These are phyloP conservation scores for Calliphora vomitoria DNA, from an alignment of 2,888 invertebrate species.

Conservation along the genomic window DNA sequence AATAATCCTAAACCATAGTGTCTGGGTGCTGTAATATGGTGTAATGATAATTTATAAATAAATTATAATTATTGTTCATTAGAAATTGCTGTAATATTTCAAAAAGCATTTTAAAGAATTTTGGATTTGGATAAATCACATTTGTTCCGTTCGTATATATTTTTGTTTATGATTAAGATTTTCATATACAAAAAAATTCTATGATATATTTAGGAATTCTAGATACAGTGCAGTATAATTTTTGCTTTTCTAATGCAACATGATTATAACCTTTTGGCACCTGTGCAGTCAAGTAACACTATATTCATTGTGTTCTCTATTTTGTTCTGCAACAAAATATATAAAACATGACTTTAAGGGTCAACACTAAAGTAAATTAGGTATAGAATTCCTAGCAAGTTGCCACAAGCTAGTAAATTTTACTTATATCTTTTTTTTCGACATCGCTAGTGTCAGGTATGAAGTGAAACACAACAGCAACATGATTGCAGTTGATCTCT, in stretches of 20 bases:
- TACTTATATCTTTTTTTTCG: not conserved
- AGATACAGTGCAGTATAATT: too few species aligned
- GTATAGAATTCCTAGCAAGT: not conserved
- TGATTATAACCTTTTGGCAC: constrained; percentile 6
- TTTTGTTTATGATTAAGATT: too few species aligned
- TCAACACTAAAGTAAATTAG: not conserved
- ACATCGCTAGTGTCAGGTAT: not conserved
- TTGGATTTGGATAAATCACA: too few species aligned
- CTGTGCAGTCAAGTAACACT: not conserved
- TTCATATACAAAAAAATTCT: too few species aligned
- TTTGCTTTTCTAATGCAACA: not conserved
- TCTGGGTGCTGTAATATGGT: too few species aligned
- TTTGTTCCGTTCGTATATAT: too few species aligned
- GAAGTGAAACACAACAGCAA: not conserved
- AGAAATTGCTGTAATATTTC: too few species aligned
- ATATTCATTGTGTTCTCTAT: not conserved
- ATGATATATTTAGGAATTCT: too few species aligned
- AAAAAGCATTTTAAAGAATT: too few species aligned
- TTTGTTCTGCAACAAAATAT: not conserved
- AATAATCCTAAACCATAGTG: too few species aligned
- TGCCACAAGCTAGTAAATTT: not conserved
- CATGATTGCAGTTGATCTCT: constrained; percentile 44
- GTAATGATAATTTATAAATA: too few species aligned
- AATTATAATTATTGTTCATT: too few species aligned
- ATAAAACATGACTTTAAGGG: constrained; percentile 25